Conservation (phyloP, 1,140 invertebrate genomes). For the Heliconius melpomene region DNA sequence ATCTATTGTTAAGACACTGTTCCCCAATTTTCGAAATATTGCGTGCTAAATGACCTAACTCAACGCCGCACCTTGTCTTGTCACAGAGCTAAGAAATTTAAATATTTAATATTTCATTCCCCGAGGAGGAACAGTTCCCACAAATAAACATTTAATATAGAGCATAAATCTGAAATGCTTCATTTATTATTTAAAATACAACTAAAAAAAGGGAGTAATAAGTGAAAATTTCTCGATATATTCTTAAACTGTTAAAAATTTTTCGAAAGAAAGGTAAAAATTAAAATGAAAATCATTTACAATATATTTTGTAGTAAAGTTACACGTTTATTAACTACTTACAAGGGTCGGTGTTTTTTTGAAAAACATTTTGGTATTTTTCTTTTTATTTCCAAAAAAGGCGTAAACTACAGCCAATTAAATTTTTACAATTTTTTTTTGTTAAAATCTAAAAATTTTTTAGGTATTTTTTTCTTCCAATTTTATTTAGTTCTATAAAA, state of each 20-base stretch:
- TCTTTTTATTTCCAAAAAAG: constrained; percentile 45
- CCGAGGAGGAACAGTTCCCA: background rate
- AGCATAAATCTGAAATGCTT: background rate
- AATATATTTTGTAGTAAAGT: constrained; percentile 65
- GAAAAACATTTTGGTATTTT: constrained; percentile 42
- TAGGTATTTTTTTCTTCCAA: constrained; percentile 21
- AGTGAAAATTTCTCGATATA: background rate
- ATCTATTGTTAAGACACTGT: background rate
- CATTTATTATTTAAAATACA: background rate
- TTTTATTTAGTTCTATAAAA: constrained; percentile 25
- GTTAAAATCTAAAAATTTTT: constrained; percentile 30
- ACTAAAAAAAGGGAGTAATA: background rate
- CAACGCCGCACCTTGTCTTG: background rate
- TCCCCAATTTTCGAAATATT: background rate
- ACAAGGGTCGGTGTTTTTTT: constrained; percentile 61
- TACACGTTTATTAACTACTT: constrained; percentile 73
- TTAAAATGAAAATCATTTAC: constrained; percentile 22
- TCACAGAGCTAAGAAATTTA: background rate
- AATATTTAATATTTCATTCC: background rate
- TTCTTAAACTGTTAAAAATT: background rate
- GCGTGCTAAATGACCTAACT: background rate
- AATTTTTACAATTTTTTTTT: constrained; percentile 56
- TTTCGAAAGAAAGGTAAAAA: background rate
- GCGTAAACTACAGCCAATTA: constrained; percentile 61
- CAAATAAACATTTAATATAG: background rate